Conservation (phyloP, 2,113 vertebrate species). For the Odocoileus virginianus region DNA sequence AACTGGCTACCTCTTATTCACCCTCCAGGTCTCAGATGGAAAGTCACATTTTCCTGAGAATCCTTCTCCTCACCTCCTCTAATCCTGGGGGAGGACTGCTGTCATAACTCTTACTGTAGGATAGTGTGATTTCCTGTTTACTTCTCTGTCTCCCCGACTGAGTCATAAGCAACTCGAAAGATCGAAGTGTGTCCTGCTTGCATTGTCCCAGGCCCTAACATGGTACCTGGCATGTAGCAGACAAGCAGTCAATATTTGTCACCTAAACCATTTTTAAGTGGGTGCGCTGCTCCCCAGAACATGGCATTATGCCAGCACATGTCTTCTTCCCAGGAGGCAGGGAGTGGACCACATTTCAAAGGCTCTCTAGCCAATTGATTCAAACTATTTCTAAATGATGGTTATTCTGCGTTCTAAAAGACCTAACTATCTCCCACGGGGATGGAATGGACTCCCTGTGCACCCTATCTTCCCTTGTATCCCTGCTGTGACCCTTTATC, state of each 20-base stretch:
- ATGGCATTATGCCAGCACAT: accelerated
- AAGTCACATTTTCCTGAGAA: background rate
- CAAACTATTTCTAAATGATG: background rate
- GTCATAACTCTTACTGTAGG: accelerated
- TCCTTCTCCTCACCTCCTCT: background rate
- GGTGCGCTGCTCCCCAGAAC: background rate
- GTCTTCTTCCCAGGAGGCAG: background rate
- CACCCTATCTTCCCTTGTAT: background rate
- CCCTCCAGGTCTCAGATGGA: background rate
- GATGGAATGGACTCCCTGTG: background rate
- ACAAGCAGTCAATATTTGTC: background rate
- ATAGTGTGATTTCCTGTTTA: accelerated
- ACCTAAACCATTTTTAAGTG: background rate
- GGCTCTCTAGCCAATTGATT: background rate
- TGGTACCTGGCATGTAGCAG: background rate
- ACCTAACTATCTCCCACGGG: background rate
- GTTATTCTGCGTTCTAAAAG: background rate
- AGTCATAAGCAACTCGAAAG: background rate
- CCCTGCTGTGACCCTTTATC: background rate
- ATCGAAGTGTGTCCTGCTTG: background rate
- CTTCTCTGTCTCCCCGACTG: background rate
- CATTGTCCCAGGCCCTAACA: background rate
- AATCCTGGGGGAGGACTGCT: background rate
- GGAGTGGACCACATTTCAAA: accelerated
- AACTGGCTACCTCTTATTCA: accelerated